These are phyloP conservation scores for Steinernema hermaphroditum DNA, from an alignment of 2,888 invertebrate species.

Conservation along the genomic window DNA sequence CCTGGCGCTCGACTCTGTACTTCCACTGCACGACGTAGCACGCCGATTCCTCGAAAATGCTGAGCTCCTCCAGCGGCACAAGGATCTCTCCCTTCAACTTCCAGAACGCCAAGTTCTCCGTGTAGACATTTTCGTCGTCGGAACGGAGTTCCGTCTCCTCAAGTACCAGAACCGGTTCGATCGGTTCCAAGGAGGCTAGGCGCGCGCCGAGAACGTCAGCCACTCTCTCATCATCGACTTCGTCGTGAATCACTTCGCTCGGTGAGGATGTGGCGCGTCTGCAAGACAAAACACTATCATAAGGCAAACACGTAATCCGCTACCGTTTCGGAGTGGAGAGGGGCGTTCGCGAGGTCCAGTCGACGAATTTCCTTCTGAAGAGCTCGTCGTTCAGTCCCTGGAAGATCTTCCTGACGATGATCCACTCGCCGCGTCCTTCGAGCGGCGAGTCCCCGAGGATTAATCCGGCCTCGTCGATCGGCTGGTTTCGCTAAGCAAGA, in stretches of 20 bases:
- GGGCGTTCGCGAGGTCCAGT: constrained; percentile 41
- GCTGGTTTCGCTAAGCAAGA: constrained; percentile 12
- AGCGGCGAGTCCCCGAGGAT: not conserved
- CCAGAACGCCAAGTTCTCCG: constrained; percentile 48
- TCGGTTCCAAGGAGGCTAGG: constrained; percentile 17
- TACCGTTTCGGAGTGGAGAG: constrained; percentile 13
- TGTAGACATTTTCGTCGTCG: constrained; percentile 48
- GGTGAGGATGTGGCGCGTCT: constrained; percentile 19
- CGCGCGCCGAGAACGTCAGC: constrained; percentile 33
- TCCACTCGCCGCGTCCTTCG: constrained; percentile 34
- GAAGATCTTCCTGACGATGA: constrained; percentile 36
- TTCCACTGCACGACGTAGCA: constrained; percentile 61
- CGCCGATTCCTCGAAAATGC: constrained; percentile 40
- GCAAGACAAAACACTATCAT: not conserved
- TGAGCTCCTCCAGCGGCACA: constrained; percentile 39
- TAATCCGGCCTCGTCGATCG: not conserved
- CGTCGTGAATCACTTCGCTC: constrained; percentile 22
- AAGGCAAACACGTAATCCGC: constrained; percentile 6
- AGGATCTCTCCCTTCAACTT: constrained; percentile 48
- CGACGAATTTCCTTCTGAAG: constrained; percentile 55
- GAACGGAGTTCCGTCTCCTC: constrained; percentile 44
- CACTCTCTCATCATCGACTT: constrained; percentile 37
- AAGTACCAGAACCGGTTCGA: constrained; percentile 35
- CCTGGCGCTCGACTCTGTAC: constrained; percentile 54
- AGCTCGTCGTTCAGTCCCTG: constrained; percentile 52